phyloP scores from a whole-genome alignment of 2,113 vertebrate species.

The Podilymbus podiceps region DNA sequence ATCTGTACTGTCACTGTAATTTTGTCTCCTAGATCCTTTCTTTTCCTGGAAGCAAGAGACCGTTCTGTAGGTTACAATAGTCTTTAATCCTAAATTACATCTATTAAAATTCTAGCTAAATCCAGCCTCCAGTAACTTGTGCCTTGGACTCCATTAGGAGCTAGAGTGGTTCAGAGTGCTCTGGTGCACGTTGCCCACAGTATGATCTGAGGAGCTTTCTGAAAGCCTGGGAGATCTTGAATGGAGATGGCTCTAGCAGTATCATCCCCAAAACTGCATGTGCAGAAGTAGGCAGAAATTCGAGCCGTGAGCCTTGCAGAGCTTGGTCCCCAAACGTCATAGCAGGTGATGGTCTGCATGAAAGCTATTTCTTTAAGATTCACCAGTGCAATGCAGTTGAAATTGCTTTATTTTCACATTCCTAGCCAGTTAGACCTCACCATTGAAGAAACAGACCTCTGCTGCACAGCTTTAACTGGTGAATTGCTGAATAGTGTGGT shows the following conservation, averaged over 20 bases:
- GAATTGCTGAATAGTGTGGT: not conserved
- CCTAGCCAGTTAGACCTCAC: not conserved
- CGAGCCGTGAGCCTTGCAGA: not conserved
- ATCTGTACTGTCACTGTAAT: too few relatives aligned
- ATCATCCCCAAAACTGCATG: accelerated
- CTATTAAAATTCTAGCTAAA: not conserved
- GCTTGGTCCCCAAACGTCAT: not conserved
- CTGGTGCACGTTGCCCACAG: not conserved
- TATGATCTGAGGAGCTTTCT: not conserved
- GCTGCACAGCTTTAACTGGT: accelerated
- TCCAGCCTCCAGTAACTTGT: not conserved
- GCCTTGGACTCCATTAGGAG: not conserved
- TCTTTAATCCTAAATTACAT: not conserved
- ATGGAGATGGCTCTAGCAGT: not conserved
- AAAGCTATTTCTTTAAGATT: not conserved
- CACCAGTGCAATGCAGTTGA: too few relatives aligned
- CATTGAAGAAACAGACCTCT: not conserved
- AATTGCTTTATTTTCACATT: not conserved
- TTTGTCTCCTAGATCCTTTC: not conserved
- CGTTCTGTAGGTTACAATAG: not conserved
- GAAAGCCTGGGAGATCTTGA: not conserved
- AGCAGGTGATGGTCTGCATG: not conserved
- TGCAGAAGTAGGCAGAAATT: not conserved
- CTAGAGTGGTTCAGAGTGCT: not conserved
- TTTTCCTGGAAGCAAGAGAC: not conserved